These are phyloP conservation scores for roundworm (Caenorhabditis elegans) DNA, from an alignment of 1,140 invertebrate species.

Conservation along the genomic window WBcel235 BX284605.5:13919501-13920000, in stretches of 20 bases:
- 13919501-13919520: too few species aligned
- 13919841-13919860: neutral
- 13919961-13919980: too few species aligned
- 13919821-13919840: neutral
- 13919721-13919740: neutral
- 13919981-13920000: neutral
- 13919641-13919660: neutral
- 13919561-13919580: too few species aligned
- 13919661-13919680: neutral
- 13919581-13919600: too few species aligned
- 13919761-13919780: neutral
- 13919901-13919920: neutral
- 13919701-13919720: neutral
- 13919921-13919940: neutral
- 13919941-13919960: too few species aligned
- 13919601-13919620: too few species aligned
- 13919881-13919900: neutral
- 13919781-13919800: neutral
- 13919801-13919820: neutral
- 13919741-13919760: neutral
- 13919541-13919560: too few species aligned
- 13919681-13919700: neutral
- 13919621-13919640: neutral
- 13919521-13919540: too few species aligned
- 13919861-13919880: neutral